Base-by-base conservation (phyloP, 2,888 invertebrate species). In the Caenorhabditis afra region DNA sequence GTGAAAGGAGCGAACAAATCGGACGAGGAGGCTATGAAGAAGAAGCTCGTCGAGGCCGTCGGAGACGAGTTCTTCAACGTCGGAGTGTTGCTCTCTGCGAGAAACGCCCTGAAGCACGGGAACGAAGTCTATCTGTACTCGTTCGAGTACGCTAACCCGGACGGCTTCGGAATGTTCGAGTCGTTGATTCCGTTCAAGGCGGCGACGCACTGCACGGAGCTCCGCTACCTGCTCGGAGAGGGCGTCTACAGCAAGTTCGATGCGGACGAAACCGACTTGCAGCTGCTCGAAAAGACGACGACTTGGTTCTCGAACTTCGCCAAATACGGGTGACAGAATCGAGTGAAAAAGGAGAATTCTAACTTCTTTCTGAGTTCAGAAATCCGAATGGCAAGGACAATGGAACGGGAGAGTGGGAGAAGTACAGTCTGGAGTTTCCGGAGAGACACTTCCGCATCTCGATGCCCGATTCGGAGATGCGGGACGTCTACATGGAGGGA, bases 211-310 rank as follows among this genome's bases (percentile, higher is more conserved):
- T 80, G 83, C 37, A 79, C 84, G 0, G 86, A 86, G 52, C 65
- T 86, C 10, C 83, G 84, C 39, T 86, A 82, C 61, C 58, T 86
- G 20, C 73, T 86, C 20, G 85, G 85, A n/a, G 85, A 84, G 53
- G 83, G 84, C 8, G 66, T 85, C 20, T 77, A 81, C 45, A 65
- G 75, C 1, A 79, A 85, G 59, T 86, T 86, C 47, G 62, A 81
- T n/a, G 81, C 86, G 20, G 70, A 52, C 37, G 79, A 68, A 10
- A 77, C 79, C 7, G 86, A 86, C 57, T 45, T 70, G 64, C 71
- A 80, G 62, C 66, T 85, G 66, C 59, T 86, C 16, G 80, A 85
- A 10, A 61, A 61, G 7, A 83, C 82, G 50, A 85, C 84, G 10
- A 62, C 61, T 0, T 59, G 75, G 35, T 85, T 81, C 47, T 61